phyloP scores from a whole-genome alignment of 2,797 vertebrate genomes.

The Heterohyrax brucei region DNA sequence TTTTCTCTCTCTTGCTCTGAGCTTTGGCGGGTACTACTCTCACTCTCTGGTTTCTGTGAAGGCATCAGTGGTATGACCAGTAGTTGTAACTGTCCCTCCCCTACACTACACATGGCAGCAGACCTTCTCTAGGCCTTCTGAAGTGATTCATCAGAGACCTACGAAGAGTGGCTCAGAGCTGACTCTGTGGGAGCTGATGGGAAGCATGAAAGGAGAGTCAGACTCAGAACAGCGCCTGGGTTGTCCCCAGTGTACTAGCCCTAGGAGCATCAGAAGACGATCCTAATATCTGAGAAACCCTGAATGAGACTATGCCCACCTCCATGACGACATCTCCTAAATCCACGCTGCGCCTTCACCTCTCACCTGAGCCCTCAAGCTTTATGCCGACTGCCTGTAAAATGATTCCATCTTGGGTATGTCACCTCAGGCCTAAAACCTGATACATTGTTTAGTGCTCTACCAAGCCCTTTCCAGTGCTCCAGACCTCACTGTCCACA shows the following conservation, averaged over 20 bases:
- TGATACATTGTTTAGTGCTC: accelerated
- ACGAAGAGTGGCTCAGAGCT: neutral
- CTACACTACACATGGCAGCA: neutral
- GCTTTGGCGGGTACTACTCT: too few species aligned
- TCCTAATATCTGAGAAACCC: neutral
- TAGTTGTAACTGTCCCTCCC: neutral
- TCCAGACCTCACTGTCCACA: neutral
- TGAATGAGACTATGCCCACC: neutral
- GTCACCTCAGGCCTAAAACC: neutral
- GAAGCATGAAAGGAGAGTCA: neutral
- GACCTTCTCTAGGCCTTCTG: neutral
- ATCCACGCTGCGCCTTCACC: neutral
- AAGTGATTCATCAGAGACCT: neutral
- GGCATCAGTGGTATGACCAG: neutral
- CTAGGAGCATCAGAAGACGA: neutral
- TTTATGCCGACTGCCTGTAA: neutral
- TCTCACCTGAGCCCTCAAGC: neutral
- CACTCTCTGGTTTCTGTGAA: neutral
- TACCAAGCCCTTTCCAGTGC: accelerated
- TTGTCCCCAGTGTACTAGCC: neutral
- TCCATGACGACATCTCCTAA: neutral
- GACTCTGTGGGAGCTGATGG: neutral
- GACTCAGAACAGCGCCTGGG: neutral
- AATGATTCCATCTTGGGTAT: neutral
- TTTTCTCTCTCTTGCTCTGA: too few species aligned